Conservation (phyloP, 1,140 invertebrate genomes). For the Neelides sp. region DNA sequence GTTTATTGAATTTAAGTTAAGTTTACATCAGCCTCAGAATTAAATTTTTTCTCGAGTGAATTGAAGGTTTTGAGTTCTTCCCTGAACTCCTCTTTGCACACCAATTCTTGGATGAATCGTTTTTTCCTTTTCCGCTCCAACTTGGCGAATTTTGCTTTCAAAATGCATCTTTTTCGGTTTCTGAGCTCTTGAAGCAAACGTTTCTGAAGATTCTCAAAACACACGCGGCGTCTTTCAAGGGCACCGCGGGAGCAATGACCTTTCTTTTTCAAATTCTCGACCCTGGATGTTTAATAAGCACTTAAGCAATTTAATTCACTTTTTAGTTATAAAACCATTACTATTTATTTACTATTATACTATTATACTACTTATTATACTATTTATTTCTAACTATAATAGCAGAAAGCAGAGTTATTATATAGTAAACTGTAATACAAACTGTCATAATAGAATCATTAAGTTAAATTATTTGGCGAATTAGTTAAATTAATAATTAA, state of each 20-base stretch:
- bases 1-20: no score
- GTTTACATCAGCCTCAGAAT: conserved; percentile 15
- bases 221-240: not conserved
- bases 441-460: no score
- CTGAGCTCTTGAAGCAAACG: conserved; percentile 1
- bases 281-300: not conserved
- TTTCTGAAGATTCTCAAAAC: conserved; percentile 5
- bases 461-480: no score
- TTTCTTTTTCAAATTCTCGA: conserved; percentile 3
- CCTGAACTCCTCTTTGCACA: conserved; percentile 12
- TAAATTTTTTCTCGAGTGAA: conserved; percentile 7
- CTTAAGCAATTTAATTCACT: no score
- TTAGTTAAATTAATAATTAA: no score
- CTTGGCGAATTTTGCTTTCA: conserved; percentile 2
- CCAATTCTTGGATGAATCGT: conserved; percentile 5
- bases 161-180: not conserved
- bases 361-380: no score
- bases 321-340: no score
- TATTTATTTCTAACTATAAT: no score
- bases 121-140: not conserved
- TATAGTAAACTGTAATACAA: no score
- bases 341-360: no score
- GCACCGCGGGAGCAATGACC: not conserved
- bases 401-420: no score
- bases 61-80: not conserved